Conservation (phyloP, 2,797 vertebrate species). For the Melanogrammus aeglefinus region DNA sequence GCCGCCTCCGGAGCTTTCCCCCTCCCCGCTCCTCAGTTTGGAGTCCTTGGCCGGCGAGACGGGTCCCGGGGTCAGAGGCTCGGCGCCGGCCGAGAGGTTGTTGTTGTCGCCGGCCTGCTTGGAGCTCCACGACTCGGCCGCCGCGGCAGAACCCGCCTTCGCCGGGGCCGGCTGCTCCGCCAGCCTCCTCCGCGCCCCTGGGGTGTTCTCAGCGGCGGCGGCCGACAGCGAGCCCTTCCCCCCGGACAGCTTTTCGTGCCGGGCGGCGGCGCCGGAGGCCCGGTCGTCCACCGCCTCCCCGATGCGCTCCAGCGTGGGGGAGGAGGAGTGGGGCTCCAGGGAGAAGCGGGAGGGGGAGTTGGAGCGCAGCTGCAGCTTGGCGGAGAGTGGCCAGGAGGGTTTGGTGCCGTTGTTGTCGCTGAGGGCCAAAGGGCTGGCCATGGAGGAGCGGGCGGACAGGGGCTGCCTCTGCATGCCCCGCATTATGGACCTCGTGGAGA, state of each 20-base stretch:
- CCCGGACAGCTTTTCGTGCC: slow-evolving; percentile 72
- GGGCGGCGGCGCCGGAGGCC: slow-evolving; percentile 75
- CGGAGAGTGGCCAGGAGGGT: slow-evolving; percentile 89
- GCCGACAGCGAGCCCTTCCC: slow-evolving; percentile 75
- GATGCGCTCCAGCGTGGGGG: slow-evolving; percentile 85
- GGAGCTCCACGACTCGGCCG: slow-evolving; percentile 70
- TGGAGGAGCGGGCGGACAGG: slow-evolving; percentile 87
- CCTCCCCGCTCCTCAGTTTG: slow-evolving; percentile 66
- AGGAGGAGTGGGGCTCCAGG: slow-evolving; percentile 90
- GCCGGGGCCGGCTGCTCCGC: slow-evolving; percentile 71
- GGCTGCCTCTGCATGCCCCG: slow-evolving; percentile 94
- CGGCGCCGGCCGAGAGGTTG: slow-evolving; percentile 79
- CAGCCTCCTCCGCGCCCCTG: slow-evolving; percentile 79
- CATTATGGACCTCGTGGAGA: slow-evolving; percentile 87
- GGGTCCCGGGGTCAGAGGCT: slow-evolving; percentile 77
- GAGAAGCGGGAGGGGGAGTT: slow-evolving; percentile 92
- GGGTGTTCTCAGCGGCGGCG: slow-evolving; percentile 26
- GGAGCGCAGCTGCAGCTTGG: slow-evolving; percentile 92
- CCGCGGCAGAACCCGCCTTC: slow-evolving; percentile 71
- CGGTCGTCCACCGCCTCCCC: slow-evolving; percentile 88
- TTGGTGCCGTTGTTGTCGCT: slow-evolving; percentile 87
- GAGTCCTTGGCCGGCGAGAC: slow-evolving; percentile 75
- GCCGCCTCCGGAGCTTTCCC: slow-evolving; percentile 55
- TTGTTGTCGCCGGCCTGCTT: slow-evolving; percentile 83
- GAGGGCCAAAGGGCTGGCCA: slow-evolving; percentile 89